Evolutionary conservation across 2,888 invertebrate genomes (phyloP), one percentile per base, ranked within the genome.

Genomic region (Eueremaeus valkanovi): DNA sequence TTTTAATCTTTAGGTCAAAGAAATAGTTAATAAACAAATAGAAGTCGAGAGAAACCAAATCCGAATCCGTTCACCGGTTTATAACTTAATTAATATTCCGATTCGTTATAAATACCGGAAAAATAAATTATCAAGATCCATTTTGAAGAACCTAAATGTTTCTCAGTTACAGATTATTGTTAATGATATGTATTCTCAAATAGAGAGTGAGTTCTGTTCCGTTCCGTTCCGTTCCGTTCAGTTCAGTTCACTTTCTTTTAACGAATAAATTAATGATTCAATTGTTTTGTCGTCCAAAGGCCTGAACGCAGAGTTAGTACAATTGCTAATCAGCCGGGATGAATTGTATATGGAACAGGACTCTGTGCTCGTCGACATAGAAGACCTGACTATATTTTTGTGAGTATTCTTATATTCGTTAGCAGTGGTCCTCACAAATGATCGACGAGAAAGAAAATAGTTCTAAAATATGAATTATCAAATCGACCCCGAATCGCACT

Each of bases 271-370:
- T 29, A 68, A 13, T 27, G 24, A 8, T 68, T 42, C 29, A 24
- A n/a, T 45, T 51, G 29, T 73, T 58, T 58, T 24, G 31, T 40
- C 24, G 21, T 49, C 40, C 31, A 45, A 61, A 86, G 90, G 88
- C 72, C 86, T 96, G 79, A 98, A 97, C 85, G 93, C 94, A 83
- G 89, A 90, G 76, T 86, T 97, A 80, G 95, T 97, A 75, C 89
- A 91, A 83, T 88, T 92, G 83, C 85, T 97, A 81, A 90, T 96
- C 88, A 92, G 92, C 81, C 87, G 96, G 79, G 97, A 98, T 85
- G 95, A 96, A 84, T 86, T 96, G 72, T 95, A 96, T 85, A 96
- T 97, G 95, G 92, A 93, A 79, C 95, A 97, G 45, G 97, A 98
- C 84, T 95, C 96, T 55, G 95, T 95, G 91, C 88, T 96, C 79